phyloP scores from a whole-genome alignment of 2,113 vertebrate genomes.

The Stercorarius parasiticus region DNA sequence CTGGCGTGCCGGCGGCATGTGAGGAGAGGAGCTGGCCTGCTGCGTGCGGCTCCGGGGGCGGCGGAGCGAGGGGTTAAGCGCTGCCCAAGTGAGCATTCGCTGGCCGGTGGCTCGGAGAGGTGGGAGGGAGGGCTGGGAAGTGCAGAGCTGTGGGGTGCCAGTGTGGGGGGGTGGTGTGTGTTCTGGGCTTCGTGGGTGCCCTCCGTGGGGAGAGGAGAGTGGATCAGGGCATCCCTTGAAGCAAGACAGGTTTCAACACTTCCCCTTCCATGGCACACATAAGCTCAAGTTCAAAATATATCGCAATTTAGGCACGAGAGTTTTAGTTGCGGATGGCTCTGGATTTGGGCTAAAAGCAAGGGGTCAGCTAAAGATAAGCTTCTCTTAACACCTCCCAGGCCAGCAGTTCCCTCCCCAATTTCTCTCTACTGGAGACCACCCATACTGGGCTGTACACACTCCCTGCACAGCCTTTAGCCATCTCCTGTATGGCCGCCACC shows the following conservation, averaged over 20 bases:
- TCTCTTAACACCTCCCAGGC: neutral
- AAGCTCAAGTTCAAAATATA: neutral
- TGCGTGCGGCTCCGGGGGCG: neutral
- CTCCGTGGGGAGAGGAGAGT: neutral
- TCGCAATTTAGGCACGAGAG: neutral
- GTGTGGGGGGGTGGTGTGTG: neutral
- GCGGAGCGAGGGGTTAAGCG: neutral
- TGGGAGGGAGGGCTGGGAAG: neutral
- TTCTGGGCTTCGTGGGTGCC: accelerated
- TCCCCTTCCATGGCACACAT: accelerated
- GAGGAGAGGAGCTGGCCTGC: neutral
- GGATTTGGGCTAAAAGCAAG: neutral
- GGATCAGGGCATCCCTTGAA: neutral
- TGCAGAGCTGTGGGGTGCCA: neutral
- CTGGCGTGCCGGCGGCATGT: neutral
- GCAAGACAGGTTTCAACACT: neutral
- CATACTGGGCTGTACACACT: neutral
- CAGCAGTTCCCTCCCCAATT: accelerated
- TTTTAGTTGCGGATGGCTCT: neutral
- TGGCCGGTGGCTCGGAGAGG: neutral
- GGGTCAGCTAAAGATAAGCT: neutral
- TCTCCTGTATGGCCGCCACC: neutral
- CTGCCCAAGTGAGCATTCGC: neutral
- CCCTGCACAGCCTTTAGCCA: neutral
- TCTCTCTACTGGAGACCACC: neutral